Conservation (phyloP, 2,888 invertebrate genomes). For the Thymelicus lineola region DNA sequence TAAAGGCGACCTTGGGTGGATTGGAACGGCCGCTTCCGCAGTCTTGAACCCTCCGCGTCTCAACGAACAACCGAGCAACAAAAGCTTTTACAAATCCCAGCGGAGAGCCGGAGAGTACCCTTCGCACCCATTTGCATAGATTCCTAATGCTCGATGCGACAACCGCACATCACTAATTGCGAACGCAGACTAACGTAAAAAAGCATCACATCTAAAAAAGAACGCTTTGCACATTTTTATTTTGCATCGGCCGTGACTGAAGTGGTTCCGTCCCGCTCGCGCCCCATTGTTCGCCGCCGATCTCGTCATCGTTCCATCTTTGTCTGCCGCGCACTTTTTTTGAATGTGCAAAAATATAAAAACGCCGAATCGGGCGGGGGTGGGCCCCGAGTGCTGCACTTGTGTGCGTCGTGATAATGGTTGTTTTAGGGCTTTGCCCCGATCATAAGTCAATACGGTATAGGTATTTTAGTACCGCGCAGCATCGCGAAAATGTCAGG, state of each 20-base stretch:
- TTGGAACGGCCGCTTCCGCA: conserved; percentile 67
- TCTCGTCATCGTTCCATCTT: conserved; percentile 83
- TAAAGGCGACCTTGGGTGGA: conserved; percentile 62
- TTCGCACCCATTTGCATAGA: conserved; percentile 68
- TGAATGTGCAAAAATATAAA: conserved; percentile 84
- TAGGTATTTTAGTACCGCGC: conserved; percentile 46
- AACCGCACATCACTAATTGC: conserved; percentile 83
- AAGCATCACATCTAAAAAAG: conserved; percentile 83
- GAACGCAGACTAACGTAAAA: conserved; percentile 84
- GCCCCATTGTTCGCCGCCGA: conserved; percentile 71
- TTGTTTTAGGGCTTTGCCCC: conserved; percentile 80
- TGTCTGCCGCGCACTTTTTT: conserved; percentile 81
- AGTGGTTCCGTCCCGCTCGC: conserved; percentile 75
- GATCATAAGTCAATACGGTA: conserved; percentile 81
- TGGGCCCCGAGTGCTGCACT: conserved; percentile 64
- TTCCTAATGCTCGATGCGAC: conserved; percentile 73
- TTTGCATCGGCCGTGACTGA: conserved; percentile 78
- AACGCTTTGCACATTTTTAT: conserved; percentile 83
- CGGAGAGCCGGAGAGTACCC: conserved; percentile 48
- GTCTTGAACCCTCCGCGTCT: conserved; percentile 50
- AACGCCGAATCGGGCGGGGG: conserved; percentile 79
- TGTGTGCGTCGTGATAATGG: conserved; percentile 78
- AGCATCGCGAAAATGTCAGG: conserved; percentile 28
- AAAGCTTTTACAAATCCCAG: conserved; percentile 62
- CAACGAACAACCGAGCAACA: conserved; percentile 55